Evolutionary conservation across 2,797 vertebrate genomes (phyloP).

Genomic region (Zenarchopterus dispar): DNA sequence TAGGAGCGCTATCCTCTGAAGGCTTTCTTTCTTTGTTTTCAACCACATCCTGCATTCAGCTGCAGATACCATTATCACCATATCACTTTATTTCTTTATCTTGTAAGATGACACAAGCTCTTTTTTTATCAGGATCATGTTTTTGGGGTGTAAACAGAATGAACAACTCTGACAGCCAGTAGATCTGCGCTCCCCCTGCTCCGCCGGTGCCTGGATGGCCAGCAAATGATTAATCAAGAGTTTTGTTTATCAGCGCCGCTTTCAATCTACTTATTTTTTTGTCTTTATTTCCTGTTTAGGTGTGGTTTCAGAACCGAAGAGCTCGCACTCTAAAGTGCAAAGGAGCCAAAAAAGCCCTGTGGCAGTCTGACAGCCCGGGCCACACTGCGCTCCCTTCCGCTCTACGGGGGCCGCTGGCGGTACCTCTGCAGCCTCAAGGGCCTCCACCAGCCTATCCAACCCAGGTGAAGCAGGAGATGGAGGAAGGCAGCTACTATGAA

Average conservation of each 20-base stretch:
- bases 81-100: constrained; percentile 56
- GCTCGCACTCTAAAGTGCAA: constrained; percentile 83
- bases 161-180: constrained; percentile 42
- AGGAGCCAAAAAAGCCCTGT: constrained; percentile 71
- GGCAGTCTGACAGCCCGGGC: constrained; percentile 57
- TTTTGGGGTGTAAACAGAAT: constrained; percentile 50
- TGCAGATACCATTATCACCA: constrained; percentile 54
- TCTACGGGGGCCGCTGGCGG: constrained; percentile 26
- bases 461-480: constrained; percentile 71
- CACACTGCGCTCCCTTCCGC: constrained; percentile 34
- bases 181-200: constrained; percentile 38
- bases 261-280: constrained; percentile 9
- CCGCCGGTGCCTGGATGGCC: constrained; percentile 34
- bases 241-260: constrained; percentile 21
- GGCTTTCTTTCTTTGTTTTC: constrained; percentile 66
- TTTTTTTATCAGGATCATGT: constrained; percentile 72
- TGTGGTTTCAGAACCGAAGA: constrained; percentile 85
- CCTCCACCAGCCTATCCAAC: constrained; percentile 56
- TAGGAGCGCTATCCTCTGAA: constrained; percentile 37
- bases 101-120: constrained; percentile 59
- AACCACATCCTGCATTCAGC: constrained; percentile 53
- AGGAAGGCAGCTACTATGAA: constrained; percentile 57
- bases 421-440: constrained; percentile 23
- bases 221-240: constrained; percentile 70
- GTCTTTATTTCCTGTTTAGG: constrained; percentile 59